These are phyloP conservation scores for Gobiocypris rarus DNA, from an alignment of 2,113 vertebrate genomes.

Conservation along the genomic window DNA sequence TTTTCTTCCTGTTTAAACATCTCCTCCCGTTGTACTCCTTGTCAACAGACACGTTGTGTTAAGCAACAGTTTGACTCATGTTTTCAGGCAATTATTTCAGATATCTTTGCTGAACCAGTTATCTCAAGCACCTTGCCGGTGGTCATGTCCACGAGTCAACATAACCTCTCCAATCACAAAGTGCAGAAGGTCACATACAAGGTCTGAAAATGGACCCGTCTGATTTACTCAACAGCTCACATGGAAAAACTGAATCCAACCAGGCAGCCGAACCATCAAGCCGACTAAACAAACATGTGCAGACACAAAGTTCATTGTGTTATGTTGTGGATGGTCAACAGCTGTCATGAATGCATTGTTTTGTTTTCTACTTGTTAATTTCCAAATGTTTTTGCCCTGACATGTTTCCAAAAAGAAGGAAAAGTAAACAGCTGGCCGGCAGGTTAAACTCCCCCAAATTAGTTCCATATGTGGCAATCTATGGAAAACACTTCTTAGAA, in stretches of 20 bases:
- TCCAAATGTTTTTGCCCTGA: conserved; percentile 55
- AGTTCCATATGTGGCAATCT: conserved; percentile 63
- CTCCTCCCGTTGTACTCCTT: neutral
- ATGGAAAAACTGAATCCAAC: neutral
- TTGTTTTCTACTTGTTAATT: conserved; percentile 51
- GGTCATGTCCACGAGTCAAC: neutral
- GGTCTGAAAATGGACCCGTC: neutral
- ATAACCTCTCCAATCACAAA: neutral
- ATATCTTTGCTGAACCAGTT: neutral
- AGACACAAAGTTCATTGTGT: conserved; percentile 22
- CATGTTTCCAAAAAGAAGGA: conserved; percentile 56
- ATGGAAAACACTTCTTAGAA: conserved; percentile 48
- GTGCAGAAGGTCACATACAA: neutral
- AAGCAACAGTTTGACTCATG: neutral
- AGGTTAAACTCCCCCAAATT: conserved; percentile 59
- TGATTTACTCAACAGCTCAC: neutral
- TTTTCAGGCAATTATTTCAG: conserved; percentile 19
- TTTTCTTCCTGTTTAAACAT: neutral
- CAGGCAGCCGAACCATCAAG: neutral
- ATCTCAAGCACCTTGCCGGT: neutral
- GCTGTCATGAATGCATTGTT: conserved; percentile 41
- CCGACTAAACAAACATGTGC: conserved; percentile 26
- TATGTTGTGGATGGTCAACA: neutral
- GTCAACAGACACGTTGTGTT: neutral
- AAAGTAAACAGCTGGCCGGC: conserved; percentile 60